These are phyloP conservation scores for Psix sp. DNA, from an alignment of 1,140 invertebrate genomes.

Conservation along the genomic window DNA sequence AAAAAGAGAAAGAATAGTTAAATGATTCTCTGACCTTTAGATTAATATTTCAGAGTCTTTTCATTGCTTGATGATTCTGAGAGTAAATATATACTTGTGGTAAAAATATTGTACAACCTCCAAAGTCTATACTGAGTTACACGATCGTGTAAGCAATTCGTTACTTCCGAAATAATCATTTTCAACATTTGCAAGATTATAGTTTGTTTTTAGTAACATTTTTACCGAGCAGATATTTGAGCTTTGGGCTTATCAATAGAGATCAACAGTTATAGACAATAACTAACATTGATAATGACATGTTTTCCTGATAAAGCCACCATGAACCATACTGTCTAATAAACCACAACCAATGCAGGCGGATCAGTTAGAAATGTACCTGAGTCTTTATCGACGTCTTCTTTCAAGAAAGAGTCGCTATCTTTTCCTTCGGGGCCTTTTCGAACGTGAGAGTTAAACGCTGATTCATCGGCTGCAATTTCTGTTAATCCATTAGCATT, in stretches of 20 bases:
- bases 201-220: conserved; percentile 5
- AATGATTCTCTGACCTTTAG: no score
- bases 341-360: conserved; percentile 73
- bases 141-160: no score
- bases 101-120: conserved; percentile 7
- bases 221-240: conserved; percentile 14
- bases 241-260: conserved; percentile 25
- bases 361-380: conserved; percentile 71
- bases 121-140: no score
- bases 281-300: conserved; percentile 45
- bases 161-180: no score
- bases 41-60: no score
- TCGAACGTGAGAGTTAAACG: conserved; percentile 76
- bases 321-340: conserved; percentile 68
- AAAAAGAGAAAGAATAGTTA: conserved; percentile 67
- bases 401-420: conserved; percentile 81
- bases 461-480: conserved; percentile 73
- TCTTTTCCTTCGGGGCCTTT: conserved; percentile 88
- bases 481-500: conserved; percentile 62
- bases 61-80: conserved; percentile 30
- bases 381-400: conserved; percentile 80
- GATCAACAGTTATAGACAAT: conserved; percentile 34
- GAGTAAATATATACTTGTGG: conserved; percentile 14
- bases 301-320: conserved; percentile 62
- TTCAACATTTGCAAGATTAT: conserved; percentile 1